Percentiles rank a stretch among this genome's conserved stretches.
Conservation (phyloP, 37 sponge, comb jelly and placozoan species). For the Cladorhizidae sp. region DNA sequence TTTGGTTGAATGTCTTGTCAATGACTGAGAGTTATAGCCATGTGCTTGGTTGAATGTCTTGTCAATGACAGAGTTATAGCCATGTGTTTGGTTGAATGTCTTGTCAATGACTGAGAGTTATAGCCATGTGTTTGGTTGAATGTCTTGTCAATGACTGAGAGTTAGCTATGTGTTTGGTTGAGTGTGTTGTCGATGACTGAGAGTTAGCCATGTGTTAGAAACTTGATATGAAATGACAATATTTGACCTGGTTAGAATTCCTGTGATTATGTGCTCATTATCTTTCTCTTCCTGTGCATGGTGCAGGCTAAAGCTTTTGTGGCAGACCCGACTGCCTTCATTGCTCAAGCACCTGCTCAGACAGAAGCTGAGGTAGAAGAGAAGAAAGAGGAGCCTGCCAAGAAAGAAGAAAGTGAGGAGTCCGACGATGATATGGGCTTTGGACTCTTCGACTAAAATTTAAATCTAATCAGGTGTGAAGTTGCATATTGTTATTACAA, state of each 20-base stretch:
- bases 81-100: too few relatives aligned
- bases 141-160: too few relatives aligned
- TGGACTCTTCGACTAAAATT: slow-evolving; percentile 54
- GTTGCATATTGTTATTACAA: not conserved
- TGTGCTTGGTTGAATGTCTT: too few relatives aligned
- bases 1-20: too few relatives aligned
- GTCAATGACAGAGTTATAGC: too few relatives aligned
- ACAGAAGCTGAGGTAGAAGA: slow-evolving; percentile 47
- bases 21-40: too few relatives aligned
- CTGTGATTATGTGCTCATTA: not conserved
- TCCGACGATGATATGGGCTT: slow-evolving; percentile 87
- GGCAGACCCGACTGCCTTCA: slow-evolving; percentile 91
- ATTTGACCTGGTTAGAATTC: not conserved
- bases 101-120: too few relatives aligned
- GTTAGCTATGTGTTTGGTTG: too few relatives aligned
- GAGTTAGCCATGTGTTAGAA: not conserved
- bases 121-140: too few relatives aligned
- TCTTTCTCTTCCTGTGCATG: not conserved
- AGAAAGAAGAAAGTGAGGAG: slow-evolving; percentile 38
- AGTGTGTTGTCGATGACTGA: too few relatives aligned
- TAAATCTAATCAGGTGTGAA: too few relatives aligned
- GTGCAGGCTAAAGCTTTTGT: slow-evolving; percentile 89
- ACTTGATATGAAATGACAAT: too few relatives aligned
- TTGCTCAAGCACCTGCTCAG: slow-evolving; percentile 27
- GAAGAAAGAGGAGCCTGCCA: slow-evolving; percentile 46